phyloP scores from a whole-genome alignment of 2,113 vertebrate genomes.

The Python bivittatus region DNA sequence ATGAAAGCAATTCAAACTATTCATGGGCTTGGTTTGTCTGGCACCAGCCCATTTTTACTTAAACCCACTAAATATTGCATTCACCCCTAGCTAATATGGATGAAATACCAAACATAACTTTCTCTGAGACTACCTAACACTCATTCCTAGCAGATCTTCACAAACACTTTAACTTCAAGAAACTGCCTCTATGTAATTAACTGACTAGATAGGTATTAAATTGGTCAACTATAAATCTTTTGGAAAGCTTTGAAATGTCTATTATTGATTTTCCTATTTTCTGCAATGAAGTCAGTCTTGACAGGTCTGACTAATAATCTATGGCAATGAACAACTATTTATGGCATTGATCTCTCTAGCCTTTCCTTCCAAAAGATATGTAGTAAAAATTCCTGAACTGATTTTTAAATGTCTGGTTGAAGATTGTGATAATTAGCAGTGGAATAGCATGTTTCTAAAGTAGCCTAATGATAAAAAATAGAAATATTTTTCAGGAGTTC shows the following conservation, averaged over 20 bases:
- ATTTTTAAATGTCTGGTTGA: background rate
- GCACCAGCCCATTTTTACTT: background rate
- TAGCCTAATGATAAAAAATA: background rate
- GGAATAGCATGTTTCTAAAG: background rate
- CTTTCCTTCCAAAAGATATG: background rate
- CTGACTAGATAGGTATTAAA: background rate
- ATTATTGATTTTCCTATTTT: background rate
- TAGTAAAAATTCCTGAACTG: background rate
- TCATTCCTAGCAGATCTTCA: background rate
- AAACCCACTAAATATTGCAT: background rate
- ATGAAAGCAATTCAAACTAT: slow-evolving; percentile 52
- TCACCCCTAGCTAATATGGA: background rate
- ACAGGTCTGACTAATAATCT: background rate
- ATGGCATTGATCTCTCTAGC: too few relatives aligned
- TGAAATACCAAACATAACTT: background rate
- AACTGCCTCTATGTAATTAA: slow-evolving; percentile 17
- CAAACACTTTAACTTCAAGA: background rate
- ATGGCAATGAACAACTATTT: background rate
- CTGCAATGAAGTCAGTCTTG: background rate
- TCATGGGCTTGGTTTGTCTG: slow-evolving; percentile 56
- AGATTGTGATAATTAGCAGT: background rate
- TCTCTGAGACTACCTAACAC: background rate
- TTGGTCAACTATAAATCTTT: background rate
- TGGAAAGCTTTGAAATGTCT: background rate
- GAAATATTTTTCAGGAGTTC: background rate